These are phyloP conservation scores for Eulemur coronatus DNA, from an alignment of 2,797 vertebrate species.

Conservation along the genomic window DNA sequence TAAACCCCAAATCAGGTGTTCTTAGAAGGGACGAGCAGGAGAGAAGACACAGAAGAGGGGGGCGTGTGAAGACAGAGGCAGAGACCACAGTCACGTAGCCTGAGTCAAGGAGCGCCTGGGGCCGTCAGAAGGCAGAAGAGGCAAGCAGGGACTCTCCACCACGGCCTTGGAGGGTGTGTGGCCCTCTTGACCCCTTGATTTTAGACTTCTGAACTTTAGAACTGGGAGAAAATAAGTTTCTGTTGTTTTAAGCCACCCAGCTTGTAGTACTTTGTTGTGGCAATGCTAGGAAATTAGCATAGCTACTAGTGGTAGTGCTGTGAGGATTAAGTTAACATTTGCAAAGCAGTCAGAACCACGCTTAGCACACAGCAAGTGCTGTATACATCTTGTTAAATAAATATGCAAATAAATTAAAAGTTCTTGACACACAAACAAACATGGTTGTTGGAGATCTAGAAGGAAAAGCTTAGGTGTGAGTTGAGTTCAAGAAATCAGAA, in stretches of 20 bases:
- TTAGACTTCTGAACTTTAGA: background rate
- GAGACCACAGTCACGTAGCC: background rate
- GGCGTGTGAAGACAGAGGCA: background rate
- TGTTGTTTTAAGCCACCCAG: background rate
- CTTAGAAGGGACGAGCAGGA: background rate
- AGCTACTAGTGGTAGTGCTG: background rate
- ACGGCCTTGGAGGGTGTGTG: background rate
- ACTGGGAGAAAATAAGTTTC: background rate
- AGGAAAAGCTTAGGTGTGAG: background rate
- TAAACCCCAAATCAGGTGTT: background rate
- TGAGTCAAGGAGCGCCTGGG: background rate
- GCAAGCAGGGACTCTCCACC: background rate
- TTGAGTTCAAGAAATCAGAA: background rate
- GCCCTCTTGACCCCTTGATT: background rate
- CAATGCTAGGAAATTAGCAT: background rate
- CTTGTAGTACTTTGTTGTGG: background rate
- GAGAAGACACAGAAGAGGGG: background rate
- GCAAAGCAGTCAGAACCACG: background rate
- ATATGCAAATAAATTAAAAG: background rate
- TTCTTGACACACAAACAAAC: background rate
- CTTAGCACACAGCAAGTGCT: background rate
- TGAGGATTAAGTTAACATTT: background rate
- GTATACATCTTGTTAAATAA: background rate
- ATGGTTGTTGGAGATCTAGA: background rate
- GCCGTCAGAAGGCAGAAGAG: background rate